Evolutionary conservation across 2,888 invertebrate genomes (phyloP).

Genomic region (Spodoptera littoralis): DNA sequence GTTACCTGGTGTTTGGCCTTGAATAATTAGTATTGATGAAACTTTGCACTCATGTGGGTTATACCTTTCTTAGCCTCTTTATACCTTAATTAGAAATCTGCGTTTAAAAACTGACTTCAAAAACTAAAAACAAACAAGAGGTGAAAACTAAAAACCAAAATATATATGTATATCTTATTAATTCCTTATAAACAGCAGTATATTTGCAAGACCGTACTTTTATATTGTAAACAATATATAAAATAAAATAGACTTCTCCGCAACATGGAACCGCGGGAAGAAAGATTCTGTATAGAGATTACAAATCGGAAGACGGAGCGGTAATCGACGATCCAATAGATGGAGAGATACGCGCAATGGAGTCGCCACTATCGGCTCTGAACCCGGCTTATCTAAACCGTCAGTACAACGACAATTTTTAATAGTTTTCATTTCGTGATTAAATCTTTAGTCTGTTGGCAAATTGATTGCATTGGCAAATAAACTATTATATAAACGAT

Average conservation of each 20-base stretch:
- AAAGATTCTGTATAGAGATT: conserved; percentile 30
- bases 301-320: conserved; percentile 29
- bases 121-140: too few relatives aligned
- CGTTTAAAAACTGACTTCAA: too few relatives aligned
- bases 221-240: background rate
- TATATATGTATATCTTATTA: too few relatives aligned
- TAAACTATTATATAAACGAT: too few relatives aligned
- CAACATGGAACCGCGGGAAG: conserved; percentile 5
- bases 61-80: too few relatives aligned
- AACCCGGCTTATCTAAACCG: conserved; percentile 25
- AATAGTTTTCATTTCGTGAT: background rate
- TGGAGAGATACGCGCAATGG: conserved; percentile 27
- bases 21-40: too few relatives aligned
- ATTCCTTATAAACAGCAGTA: too few relatives aligned
- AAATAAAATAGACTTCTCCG: conserved; percentile 5
- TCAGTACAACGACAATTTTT: conserved; percentile 4
- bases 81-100: too few relatives aligned
- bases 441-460: background rate
- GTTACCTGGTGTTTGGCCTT: too few relatives aligned
- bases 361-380: conserved; percentile 10
- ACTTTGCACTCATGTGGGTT: too few relatives aligned
- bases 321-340: conserved; percentile 48
- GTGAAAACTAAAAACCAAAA: too few relatives aligned
- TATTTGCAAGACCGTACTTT: too few relatives aligned
- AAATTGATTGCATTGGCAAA: background rate